Base-by-base conservation (phyloP, 2,113 vertebrate species). In the Corydoras sp. region DNA sequence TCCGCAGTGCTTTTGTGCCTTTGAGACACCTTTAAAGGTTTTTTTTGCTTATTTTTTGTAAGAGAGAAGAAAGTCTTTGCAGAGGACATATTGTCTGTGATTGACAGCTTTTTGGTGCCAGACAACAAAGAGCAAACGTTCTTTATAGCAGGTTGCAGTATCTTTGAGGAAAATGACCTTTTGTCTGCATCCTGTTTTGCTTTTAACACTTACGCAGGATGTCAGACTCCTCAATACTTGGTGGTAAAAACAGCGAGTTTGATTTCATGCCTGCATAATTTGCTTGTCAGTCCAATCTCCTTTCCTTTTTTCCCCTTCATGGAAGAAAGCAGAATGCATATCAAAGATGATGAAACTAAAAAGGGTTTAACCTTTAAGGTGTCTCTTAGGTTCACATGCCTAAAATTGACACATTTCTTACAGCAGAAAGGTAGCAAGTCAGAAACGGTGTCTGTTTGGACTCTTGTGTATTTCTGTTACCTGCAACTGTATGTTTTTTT, bases 261-360 rank as follows among this genome's bases (percentile, higher is more conserved):
- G 74, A 76, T 63, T 29, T 62, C 32, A 43, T 51, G 62, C 56
- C 66, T 76, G 73, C 50, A 69, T 69, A 73, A 76, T 70, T 65
- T 31, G 32, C 51, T 49, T 62, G 58, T 11, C 29, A 69, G 50
- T 55, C 29, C 49, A 35, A 54, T 35, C n/a, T 11, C 15, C 35
- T 62, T 29, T 62, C 49, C 53, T 30, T 62, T 54, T 64, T 73
- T 10, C 59, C 13, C 51, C n/a, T 60, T 24, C 55, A 58, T 54
- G 29, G 72, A 48, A 68, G n/a, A 30, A 14, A 11, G 65, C 53
- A 12, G 55, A 78, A 72, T 51, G 56, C 31, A 75, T 69, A 76
- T 72, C 65, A 79, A 72, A 75, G 68, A 35, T 63, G 64, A 72
- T 50, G 61, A 24, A 54, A 13, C 11, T 65, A 59, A 70, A 71